A percentile compares a stretch with the other conserved stretches of the same genome.
These are phyloP conservation scores for Alsophila aescularia DNA, from an alignment of 2,888 invertebrate species.

Conservation along the genomic window DNA sequence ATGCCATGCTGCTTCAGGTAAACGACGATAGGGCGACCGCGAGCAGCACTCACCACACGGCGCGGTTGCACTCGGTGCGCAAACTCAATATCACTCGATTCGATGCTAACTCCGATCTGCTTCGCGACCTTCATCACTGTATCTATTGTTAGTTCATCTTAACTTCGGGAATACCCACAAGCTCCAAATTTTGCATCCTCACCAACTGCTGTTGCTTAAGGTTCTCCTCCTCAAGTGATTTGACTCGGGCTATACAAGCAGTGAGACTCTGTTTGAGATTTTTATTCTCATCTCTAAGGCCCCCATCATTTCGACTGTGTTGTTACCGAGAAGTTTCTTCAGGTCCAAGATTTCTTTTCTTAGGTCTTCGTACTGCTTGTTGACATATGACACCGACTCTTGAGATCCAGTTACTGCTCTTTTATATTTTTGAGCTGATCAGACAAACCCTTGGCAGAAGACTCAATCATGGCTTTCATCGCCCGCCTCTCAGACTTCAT, in stretches of 20 bases:
- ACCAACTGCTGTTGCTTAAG: too few relatives aligned
- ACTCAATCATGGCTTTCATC: not conserved
- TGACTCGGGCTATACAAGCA: too few relatives aligned
- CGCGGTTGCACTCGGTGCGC: too few relatives aligned
- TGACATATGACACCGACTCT: not conserved
- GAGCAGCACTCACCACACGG: too few relatives aligned
- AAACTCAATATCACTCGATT: too few relatives aligned
- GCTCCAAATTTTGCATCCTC: too few relatives aligned
- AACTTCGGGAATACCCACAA: not conserved
- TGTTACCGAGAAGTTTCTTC: too few relatives aligned
- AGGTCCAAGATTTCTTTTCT: not conserved
- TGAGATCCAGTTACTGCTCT: not conserved
- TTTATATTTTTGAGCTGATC: not conserved
- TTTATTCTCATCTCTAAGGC: too few relatives aligned
- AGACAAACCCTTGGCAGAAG: not conserved
- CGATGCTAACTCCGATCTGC: not conserved
- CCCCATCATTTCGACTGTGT: too few relatives aligned
- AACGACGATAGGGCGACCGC: conserved; percentile 5
- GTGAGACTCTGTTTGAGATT: too few relatives aligned
- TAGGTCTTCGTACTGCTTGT: not conserved
- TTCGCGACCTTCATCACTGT: not conserved
- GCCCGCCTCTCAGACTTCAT: not conserved
- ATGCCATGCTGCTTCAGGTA: not conserved
- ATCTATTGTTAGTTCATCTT: not conserved
- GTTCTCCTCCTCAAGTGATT: too few relatives aligned